phyloP scores from a whole-genome alignment of 2,888 invertebrate species.

The Byasa hedistus region DNA sequence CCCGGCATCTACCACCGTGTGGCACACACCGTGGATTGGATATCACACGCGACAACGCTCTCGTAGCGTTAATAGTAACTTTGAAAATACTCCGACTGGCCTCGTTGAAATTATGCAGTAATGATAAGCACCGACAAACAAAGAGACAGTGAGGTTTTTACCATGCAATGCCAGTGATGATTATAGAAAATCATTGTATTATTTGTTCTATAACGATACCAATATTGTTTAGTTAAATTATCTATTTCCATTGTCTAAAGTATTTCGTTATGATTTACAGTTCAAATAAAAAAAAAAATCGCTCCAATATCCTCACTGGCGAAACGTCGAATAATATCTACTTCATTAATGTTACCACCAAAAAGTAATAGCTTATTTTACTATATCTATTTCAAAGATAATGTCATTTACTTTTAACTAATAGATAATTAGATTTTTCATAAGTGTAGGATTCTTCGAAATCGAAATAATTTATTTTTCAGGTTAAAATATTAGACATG shows the following conservation, averaged over 20 bases:
- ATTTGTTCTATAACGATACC: background rate
- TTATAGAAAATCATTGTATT: constrained; percentile 1
- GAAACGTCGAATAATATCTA: constrained; percentile 13
- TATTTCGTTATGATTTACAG: background rate
- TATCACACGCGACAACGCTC: constrained; percentile 81
- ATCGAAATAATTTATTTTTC: too few species aligned
- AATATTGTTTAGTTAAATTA: background rate
- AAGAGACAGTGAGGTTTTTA: constrained; percentile 6
- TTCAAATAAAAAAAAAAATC: background rate
- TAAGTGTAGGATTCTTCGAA: background rate
- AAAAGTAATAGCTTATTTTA: constrained; percentile 22
- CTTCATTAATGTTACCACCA: constrained; percentile 29
- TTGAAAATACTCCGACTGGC: background rate
- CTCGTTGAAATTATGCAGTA: background rate
- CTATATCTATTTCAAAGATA: background rate
- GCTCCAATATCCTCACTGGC: constrained; percentile 8
- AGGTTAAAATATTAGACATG: too few species aligned
- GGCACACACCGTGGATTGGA: constrained; percentile 96
- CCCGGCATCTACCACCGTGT: constrained; percentile 97
- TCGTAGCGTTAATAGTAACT: constrained; percentile 47
- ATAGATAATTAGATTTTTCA: background rate
- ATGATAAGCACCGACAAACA: background rate
- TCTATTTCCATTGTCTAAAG: background rate
- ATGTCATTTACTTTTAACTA: background rate
- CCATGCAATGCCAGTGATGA: constrained; percentile 19